phyloP scores from a whole-genome alignment of 1,140 invertebrate species.

The Tribolium madens region DNA sequence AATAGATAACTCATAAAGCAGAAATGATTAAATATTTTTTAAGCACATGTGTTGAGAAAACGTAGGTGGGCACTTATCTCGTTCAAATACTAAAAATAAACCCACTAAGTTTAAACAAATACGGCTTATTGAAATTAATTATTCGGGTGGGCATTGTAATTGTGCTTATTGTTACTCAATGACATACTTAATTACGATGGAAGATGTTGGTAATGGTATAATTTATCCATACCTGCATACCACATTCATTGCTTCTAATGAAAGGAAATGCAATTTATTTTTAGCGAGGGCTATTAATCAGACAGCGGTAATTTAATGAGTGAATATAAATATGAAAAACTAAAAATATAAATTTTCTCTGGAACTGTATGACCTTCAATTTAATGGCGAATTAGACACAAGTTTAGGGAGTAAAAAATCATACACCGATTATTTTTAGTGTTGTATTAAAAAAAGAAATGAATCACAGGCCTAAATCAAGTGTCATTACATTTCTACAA shows the following conservation, averaged over 20 bases:
- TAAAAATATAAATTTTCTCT: neutral
- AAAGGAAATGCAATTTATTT: neutral
- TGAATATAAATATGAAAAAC: neutral
- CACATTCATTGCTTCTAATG: neutral
- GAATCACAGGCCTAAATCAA: neutral
- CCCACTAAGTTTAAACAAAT: neutral
- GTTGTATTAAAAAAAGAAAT: neutral
- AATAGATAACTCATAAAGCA: slow-evolving; percentile 13
- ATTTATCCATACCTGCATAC: neutral
- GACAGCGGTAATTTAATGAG: neutral
- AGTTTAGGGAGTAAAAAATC: too few species aligned
- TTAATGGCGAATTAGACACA: neutral
- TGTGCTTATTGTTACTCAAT: neutral
- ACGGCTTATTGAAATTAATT: slow-evolving; percentile 4
- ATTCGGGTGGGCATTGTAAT: neutral
- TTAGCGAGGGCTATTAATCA: neutral
- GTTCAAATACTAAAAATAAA: slow-evolving; percentile 10
- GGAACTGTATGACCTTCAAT: neutral
- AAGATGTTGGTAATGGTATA: neutral
- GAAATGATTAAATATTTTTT: slow-evolving; percentile 31
- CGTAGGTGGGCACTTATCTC: slow-evolving; percentile 22
- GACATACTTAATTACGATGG: neutral
- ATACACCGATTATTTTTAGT: neutral
- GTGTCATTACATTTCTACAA: neutral
- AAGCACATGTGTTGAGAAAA: slow-evolving; percentile 1